Evolutionary conservation across 2,113 vertebrate genomes (phyloP).

Genomic region (Aegotheles bennettii): DNA sequence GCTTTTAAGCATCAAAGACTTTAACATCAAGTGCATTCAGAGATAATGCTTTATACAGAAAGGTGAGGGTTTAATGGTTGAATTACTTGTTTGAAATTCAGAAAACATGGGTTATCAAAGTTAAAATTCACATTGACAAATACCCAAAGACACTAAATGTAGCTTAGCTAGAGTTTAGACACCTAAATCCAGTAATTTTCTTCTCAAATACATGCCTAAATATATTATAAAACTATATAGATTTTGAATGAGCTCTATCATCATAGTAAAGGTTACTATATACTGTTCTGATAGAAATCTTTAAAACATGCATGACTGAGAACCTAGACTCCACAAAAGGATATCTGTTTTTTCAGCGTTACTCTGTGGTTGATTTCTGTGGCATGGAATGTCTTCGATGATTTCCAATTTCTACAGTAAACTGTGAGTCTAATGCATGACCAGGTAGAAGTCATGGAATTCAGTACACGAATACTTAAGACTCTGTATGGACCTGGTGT

Average conservation of each 20-base stretch:
- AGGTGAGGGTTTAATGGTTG: background rate
- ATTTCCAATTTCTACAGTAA: background rate
- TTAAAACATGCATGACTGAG: background rate
- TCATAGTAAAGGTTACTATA: background rate
- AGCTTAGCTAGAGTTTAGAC: background rate
- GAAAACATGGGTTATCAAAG: background rate
- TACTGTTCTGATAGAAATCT: background rate
- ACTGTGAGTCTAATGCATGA: background rate
- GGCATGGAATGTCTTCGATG: background rate
- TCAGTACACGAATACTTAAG: background rate
- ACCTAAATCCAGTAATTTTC: background rate
- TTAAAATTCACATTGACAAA: background rate
- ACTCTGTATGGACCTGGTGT: background rate
- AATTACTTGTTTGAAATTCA: background rate
- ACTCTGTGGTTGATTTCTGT: background rate
- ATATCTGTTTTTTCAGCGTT: background rate
- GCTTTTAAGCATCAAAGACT: background rate
- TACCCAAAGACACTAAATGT: background rate
- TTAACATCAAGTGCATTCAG: background rate
- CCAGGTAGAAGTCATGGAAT: background rate
- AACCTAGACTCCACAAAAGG: background rate
- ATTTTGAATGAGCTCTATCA: background rate
- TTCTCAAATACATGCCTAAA: background rate
- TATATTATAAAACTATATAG: background rate
- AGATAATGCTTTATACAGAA: background rate